Evolutionary conservation across 2,797 vertebrate genomes (phyloP).

Genomic region (Acanthurus tractus): DNA sequence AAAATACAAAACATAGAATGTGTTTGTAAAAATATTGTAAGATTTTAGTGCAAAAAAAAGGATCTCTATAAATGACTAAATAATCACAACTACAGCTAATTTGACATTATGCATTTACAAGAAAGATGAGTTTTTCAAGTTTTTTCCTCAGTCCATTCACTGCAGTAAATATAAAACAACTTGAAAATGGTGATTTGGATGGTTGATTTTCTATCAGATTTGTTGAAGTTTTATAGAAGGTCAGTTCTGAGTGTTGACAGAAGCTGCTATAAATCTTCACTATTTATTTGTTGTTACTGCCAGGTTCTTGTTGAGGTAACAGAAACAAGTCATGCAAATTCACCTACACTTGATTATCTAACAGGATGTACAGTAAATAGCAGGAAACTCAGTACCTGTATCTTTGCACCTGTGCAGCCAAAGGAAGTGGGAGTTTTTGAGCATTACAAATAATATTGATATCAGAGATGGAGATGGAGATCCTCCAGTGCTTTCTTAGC

Average conservation of each 20-base stretch:
- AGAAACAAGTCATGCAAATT: background rate
- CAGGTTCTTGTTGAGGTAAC: slow-evolving; percentile 9
- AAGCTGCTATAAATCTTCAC: background rate
- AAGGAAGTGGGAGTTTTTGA: background rate
- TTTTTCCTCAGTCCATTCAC: background rate
- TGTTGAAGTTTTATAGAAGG: background rate
- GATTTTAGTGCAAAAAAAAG: no score
- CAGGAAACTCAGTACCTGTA: background rate
- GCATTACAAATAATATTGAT: background rate
- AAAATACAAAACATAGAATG: no score
- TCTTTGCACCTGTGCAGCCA: background rate
- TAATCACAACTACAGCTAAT: no score
- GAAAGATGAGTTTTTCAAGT: background rate
- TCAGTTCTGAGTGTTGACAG: slow-evolving; percentile 6
- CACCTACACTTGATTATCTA: background rate
- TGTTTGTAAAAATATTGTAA: no score
- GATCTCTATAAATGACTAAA: no score
- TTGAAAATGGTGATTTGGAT: background rate
- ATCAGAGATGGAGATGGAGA: background rate
- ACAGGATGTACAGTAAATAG: background rate
- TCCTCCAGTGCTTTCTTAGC: background rate
- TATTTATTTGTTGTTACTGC: slow-evolving; percentile 4
- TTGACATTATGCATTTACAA: no score
- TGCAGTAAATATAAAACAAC: slow-evolving; percentile 2
- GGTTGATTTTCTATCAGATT: background rate